Conservation (phyloP, 2,797 vertebrate genomes). For the Cynopterus sphinx region DNA sequence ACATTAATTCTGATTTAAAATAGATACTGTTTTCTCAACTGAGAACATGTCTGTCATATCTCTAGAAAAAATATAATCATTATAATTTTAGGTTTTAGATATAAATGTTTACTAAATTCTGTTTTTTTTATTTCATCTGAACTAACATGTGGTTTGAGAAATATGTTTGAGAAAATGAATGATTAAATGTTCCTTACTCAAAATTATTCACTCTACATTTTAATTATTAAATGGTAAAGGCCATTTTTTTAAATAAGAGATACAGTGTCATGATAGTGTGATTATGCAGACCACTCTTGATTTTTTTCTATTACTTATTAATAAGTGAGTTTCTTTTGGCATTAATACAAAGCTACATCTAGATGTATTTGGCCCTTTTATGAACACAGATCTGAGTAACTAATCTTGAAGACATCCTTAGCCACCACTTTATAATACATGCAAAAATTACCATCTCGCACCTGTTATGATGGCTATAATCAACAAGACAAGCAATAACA, state of each 20-base stretch:
- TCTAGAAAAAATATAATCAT: background rate
- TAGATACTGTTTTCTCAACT: conserved; percentile 18
- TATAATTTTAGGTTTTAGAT: conserved; percentile 25
- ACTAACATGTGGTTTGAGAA: background rate
- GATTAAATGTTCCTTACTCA: background rate
- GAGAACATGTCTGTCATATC: background rate
- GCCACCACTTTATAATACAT: background rate
- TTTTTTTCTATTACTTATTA: conserved; percentile 22
- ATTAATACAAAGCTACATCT: background rate
- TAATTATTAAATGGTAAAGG: background rate
- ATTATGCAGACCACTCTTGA: background rate
- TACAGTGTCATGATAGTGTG: background rate
- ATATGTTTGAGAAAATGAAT: background rate
- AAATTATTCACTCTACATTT: background rate
- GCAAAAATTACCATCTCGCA: background rate
- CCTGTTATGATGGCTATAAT: too few relatives aligned
- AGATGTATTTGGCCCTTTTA: background rate
- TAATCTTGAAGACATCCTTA: background rate
- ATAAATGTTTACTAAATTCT: conserved; percentile 4
- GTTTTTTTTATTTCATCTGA: conserved; percentile 19
- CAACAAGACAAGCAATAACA: too few relatives aligned
- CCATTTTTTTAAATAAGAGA: background rate
- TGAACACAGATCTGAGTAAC: background rate
- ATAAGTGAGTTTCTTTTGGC: background rate
- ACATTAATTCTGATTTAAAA: conserved; percentile 40